These are phyloP conservation scores for Penaeus japonicus DNA, from an alignment of 1,140 invertebrate genomes.

Conservation along the genomic window DNA sequence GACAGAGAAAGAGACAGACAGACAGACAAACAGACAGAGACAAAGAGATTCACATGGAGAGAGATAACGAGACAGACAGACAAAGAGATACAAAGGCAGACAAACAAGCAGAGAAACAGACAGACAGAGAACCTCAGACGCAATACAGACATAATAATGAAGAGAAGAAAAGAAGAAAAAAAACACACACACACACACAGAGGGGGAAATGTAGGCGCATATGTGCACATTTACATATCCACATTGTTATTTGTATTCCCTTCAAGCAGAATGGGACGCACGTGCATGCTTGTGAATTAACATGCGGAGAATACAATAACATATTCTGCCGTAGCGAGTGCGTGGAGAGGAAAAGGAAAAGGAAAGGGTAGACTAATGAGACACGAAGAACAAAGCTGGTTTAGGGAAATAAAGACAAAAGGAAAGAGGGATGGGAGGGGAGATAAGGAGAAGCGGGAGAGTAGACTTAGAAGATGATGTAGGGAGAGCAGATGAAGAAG, in stretches of 20 bases:
- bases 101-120: neutral
- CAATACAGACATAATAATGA: neutral
- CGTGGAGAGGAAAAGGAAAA: too few species aligned
- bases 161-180: neutral
- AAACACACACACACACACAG: neutral
- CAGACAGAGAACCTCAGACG: neutral
- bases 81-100: neutral
- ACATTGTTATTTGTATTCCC: neutral
- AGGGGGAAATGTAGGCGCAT: neutral
- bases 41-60: neutral
- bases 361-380: too few species aligned
- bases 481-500: too few species aligned
- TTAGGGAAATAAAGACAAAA: too few species aligned
- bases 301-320: too few species aligned
- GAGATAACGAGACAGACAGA: neutral
- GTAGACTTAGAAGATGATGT: too few species aligned
- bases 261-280: neutral
- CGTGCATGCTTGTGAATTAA: neutral
- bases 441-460: too few species aligned
- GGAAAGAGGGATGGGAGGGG: too few species aligned
- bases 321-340: too few species aligned
- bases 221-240: neutral
- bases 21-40: too few species aligned
- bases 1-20: too few species aligned
- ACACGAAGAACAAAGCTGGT: too few species aligned